Base-by-base conservation (phyloP, 2,113 vertebrate species). In the Butastur rufipennis region DNA sequence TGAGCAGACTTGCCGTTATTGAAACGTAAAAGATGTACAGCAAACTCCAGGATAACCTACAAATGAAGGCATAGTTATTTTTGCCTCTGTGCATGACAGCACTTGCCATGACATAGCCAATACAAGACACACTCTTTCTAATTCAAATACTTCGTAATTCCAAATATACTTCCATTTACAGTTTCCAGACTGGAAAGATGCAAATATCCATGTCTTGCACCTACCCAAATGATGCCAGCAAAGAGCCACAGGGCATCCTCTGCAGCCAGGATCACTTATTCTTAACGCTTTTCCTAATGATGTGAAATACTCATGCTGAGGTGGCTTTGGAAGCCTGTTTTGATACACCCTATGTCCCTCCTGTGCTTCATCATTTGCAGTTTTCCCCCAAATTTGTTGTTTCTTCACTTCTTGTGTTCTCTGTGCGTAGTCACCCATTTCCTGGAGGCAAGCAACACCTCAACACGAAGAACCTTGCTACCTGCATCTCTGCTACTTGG, bases 31-130 rank as follows among this genome's bases (percentile, higher is more conserved):
- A 48, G 0, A 97, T 94, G 58, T 99, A 99, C 40, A 98, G 97
- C 52, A 99, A 97, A 20, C 98, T 98, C 99, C 99, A 99, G 6
- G 99, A 99, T 7, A 99, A 96, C 99, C 99, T 99, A 42, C 47
- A 78, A 80, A 53, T 0, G 27, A 66, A 88, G 42, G 52, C 26
- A 93, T 18, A 7, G 58, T 27, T 72, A 52, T 11, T 31, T 65
- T 78, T 77, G 29, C 7, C 40, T 61, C 56, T 27, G 22, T 7
- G 53, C 36, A 3, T 2, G 26, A 31, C 48, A 47, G 16, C 21
- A 4, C 16, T 9, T 53, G 48, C 40, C 32, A 11, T 1, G 11
- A 29, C 27, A 20, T 0, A 11, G 32, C 20, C 68, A 53, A 8
- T 0, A 17, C 19, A 31, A 61, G 43, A 40, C 36, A 34, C 3